Percentiles rank a stretch among this genome's conserved stretches.
phyloP scores from a whole-genome alignment of 2,797 vertebrate species.

The Crypturellus tataupa region DNA sequence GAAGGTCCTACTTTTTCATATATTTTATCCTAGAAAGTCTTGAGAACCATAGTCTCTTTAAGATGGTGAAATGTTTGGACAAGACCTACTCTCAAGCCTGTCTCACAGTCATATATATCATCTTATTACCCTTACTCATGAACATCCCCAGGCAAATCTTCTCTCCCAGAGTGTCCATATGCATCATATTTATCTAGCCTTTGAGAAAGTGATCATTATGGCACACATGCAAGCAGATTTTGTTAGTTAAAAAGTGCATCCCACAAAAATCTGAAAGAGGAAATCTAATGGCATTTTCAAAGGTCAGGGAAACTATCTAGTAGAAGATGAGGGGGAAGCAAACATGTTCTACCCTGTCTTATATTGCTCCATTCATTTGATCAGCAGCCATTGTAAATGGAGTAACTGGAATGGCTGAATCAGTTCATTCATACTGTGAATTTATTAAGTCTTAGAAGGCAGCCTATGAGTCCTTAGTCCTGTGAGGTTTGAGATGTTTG shows the following conservation, averaged over 20 bases:
- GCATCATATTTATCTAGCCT: not conserved
- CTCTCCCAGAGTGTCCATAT: not conserved
- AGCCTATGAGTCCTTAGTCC: not conserved
- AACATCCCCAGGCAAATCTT: not conserved
- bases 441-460: conserved; percentile 30
- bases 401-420: conserved; percentile 35
- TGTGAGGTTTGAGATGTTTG: conserved; percentile 13
- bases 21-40: not conserved
- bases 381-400: conserved; percentile 34
- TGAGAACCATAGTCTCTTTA: not conserved
- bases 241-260: not conserved
- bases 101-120: not conserved
- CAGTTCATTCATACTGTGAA: conserved; percentile 35
- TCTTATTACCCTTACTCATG: not conserved
- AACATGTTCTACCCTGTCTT: not conserved
- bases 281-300: not conserved
- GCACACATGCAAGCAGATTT: not conserved
- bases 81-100: not conserved
- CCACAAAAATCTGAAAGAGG: not conserved
- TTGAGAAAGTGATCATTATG: not conserved
- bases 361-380: conserved; percentile 18
- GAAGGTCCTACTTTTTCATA: not conserved
- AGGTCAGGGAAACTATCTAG: not conserved
- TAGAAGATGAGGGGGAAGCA: not conserved
- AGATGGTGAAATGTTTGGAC: not conserved